phyloP scores from a whole-genome alignment of 2,797 vertebrate genomes.

The Zenarchopterus dispar region DNA sequence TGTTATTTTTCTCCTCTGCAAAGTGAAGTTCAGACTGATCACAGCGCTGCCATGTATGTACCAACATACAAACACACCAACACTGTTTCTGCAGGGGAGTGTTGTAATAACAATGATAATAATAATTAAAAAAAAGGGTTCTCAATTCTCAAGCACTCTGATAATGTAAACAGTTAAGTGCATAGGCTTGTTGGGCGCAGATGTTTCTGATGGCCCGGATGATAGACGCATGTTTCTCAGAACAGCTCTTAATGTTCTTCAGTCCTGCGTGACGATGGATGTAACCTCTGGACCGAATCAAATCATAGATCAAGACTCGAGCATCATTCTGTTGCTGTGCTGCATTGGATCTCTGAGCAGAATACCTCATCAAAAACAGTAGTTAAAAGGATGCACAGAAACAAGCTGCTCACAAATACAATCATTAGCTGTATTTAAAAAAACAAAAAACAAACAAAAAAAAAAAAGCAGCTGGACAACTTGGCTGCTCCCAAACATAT shows the following conservation, averaged over 20 bases:
- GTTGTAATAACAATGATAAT: slow-evolving; percentile 17
- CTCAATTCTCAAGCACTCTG: slow-evolving; percentile 34
- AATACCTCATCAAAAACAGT: slow-evolving; percentile 49
- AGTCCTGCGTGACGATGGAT: slow-evolving; percentile 22
- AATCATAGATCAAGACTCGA: slow-evolving; percentile 16
- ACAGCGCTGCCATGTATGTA: slow-evolving; percentile 5
- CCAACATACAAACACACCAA: slow-evolving; percentile 23
- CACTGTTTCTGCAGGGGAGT: slow-evolving; percentile 19
- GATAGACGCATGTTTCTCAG: slow-evolving; percentile 10
- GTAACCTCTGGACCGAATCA: slow-evolving; percentile 12
- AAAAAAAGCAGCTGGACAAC: slow-evolving; percentile 33
- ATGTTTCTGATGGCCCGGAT: slow-evolving; percentile 33
- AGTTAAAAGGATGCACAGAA: slow-evolving; percentile 54
- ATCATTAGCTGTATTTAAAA: slow-evolving; percentile 71
- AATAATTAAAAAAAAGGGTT: slow-evolving; percentile 7
- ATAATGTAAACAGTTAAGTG: slow-evolving; percentile 57
- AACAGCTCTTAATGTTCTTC: slow-evolving; percentile 7
- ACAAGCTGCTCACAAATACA: slow-evolving; percentile 69
- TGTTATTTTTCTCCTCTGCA: background rate
- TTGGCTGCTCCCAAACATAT: slow-evolving; percentile 40
- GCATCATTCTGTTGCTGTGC: slow-evolving; percentile 16
- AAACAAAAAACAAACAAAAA: no score
- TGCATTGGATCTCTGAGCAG: slow-evolving; percentile 28
- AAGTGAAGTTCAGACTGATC: background rate
- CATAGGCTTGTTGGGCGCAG: slow-evolving; percentile 56